Conservation (phyloP, 1,140 invertebrate species). For the Atta colombica region DNA sequence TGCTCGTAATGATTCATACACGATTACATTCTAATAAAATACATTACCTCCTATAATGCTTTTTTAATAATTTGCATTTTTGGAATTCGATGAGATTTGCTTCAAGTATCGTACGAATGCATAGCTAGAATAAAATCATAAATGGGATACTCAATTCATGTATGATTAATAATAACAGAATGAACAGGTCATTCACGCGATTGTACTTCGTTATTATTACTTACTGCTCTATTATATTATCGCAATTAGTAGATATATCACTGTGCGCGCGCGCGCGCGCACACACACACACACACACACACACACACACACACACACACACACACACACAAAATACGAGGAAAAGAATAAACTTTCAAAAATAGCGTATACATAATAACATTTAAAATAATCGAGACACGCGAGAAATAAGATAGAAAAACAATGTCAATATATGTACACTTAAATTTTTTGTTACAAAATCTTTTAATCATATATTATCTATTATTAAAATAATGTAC, state of each 20-base stretch:
- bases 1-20: slow-evolving; percentile 1
- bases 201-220: slow-evolving; percentile 44
- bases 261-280: too few relatives aligned
- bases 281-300: too few relatives aligned
- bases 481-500: background rate
- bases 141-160: slow-evolving; percentile 53
- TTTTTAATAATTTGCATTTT: background rate
- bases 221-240: slow-evolving; percentile 36
- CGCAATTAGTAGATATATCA: slow-evolving; percentile 25
- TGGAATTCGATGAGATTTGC: background rate
- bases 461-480: background rate
- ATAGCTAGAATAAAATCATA: slow-evolving; percentile 43
- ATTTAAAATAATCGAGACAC: slow-evolving; percentile 5
- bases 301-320: too few relatives aligned
- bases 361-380: background rate
- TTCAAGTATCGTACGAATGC: background rate
- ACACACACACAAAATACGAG: background rate
- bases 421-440: background rate
- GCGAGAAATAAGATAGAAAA: background rate
- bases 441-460: background rate
- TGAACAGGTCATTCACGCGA: slow-evolving; percentile 4
- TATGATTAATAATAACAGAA: slow-evolving; percentile 60
- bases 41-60: background rate
- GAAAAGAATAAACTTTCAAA: slow-evolving; percentile 13
- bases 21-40: background rate